Conservation (phyloP, 2,888 invertebrate species). For the Xestoiulus laeticollis region DNA sequence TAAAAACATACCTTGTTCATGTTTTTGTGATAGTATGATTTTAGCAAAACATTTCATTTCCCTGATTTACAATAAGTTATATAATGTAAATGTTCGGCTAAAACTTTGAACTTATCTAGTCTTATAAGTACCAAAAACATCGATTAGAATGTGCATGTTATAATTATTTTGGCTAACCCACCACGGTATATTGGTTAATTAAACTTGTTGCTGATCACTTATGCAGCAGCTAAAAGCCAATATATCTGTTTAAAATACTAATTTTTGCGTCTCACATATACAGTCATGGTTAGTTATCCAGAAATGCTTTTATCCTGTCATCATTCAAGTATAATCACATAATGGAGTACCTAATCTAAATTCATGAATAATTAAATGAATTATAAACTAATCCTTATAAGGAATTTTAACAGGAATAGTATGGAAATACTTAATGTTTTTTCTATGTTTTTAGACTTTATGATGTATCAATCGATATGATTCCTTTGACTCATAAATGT, state of each 20-base stretch:
- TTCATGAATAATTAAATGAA: conserved; percentile 10
- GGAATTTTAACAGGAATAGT: not conserved
- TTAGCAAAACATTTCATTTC: too few species aligned
- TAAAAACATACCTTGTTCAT: too few species aligned
- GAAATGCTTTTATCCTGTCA: conserved; percentile 6
- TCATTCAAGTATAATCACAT: not conserved
- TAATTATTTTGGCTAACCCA: too few species aligned
- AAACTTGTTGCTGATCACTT: not conserved
- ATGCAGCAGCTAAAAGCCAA: not conserved
- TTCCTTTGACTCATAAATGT: not conserved
- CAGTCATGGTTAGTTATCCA: not conserved
- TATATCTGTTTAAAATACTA: not conserved
- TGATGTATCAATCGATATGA: not conserved
- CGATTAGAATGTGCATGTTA: too few species aligned
- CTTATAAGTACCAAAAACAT: too few species aligned
- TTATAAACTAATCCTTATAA: not conserved
- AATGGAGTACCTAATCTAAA: not conserved
- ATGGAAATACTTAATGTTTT: not conserved
- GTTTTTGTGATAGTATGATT: too few species aligned
- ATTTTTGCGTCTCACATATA: not conserved
- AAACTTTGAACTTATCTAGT: too few species aligned
- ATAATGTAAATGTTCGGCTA: too few species aligned
- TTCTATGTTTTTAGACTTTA: not conserved
- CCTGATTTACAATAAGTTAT: too few species aligned
- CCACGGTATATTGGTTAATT: not conserved